phyloP scores from a whole-genome alignment of 2,113 vertebrate genomes.

The Dendropsophus ebraccatus region DNA sequence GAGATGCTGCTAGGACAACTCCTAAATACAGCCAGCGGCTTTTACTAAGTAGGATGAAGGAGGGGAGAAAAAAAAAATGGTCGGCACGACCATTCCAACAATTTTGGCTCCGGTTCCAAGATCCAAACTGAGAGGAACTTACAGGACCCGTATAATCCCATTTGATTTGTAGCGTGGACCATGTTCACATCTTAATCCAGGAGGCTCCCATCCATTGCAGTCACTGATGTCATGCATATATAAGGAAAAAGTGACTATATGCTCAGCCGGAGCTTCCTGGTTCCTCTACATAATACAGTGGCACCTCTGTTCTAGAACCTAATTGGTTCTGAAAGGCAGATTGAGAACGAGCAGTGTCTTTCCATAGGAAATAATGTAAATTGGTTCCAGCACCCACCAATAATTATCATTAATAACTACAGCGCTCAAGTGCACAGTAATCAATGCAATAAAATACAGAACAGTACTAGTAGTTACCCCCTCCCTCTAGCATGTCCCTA shows the following conservation, averaged over 20 bases:
- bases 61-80: slow-evolving; percentile 18
- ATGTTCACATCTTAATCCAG: not conserved
- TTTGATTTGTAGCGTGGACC: not conserved
- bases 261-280: slow-evolving; percentile 1
- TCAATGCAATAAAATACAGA: too few relatives aligned
- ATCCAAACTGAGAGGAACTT: slow-evolving; percentile 36
- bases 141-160: slow-evolving; percentile 20
- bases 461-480: too few relatives aligned
- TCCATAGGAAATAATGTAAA: too few relatives aligned
- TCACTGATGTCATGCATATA: not conserved
- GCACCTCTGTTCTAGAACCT: too few relatives aligned
- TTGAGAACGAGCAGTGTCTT: too few relatives aligned
- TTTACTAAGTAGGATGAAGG: slow-evolving; percentile 37
- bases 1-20: slow-evolving; percentile 41
- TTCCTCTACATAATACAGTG: not conserved
- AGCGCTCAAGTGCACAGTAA: too few relatives aligned
- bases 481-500: too few relatives aligned
- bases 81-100: not conserved
- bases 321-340: too few relatives aligned
- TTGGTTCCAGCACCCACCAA: too few relatives aligned
- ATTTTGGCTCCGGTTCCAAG: slow-evolving; percentile 26
- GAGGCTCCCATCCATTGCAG: too few relatives aligned
- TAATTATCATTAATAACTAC: too few relatives aligned
- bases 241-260: not conserved
- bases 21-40: slow-evolving; percentile 47